Evolutionary conservation across 1,140 invertebrate species (phyloP).

Genomic region (Odontomachus brunneus): DNA sequence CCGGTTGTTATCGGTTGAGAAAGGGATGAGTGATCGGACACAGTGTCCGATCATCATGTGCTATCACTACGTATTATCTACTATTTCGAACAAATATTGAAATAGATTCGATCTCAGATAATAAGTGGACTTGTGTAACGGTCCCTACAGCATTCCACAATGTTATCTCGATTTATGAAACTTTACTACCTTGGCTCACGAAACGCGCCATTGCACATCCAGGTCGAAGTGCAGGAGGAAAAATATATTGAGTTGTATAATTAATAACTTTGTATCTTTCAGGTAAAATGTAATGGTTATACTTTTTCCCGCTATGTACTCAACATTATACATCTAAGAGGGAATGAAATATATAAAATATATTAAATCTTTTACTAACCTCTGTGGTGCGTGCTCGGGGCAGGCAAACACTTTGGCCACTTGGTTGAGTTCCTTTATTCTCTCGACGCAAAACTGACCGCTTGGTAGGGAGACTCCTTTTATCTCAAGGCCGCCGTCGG

Average conservation of each 20-base stretch:
- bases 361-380: constrained; percentile 70
- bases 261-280: too few species aligned
- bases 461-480: constrained; percentile 84
- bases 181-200: neutral
- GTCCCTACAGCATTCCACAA: neutral
- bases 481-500: constrained; percentile 83
- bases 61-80: neutral
- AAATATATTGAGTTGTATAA: neutral
- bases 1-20: too few species aligned
- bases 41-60: too few species aligned
- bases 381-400: constrained; percentile 83
- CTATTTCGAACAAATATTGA: neutral
- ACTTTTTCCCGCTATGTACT: too few species aligned
- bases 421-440: constrained; percentile 84
- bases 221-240: neutral
- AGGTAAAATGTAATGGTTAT: too few species aligned
- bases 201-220: neutral
- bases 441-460: constrained; percentile 88
- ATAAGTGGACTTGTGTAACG: neutral
- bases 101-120: neutral
- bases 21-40: too few species aligned
- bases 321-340: too few species aligned
- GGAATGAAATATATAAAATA: too few species aligned
- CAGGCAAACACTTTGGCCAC: constrained; percentile 88
- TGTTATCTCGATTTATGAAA: neutral